A percentile compares a stretch with the other conserved stretches of the same genome.
Evolutionary conservation across 2,113 vertebrate genomes (phyloP).

Genomic region (Hypocryptadius cinnamomeus): DNA sequence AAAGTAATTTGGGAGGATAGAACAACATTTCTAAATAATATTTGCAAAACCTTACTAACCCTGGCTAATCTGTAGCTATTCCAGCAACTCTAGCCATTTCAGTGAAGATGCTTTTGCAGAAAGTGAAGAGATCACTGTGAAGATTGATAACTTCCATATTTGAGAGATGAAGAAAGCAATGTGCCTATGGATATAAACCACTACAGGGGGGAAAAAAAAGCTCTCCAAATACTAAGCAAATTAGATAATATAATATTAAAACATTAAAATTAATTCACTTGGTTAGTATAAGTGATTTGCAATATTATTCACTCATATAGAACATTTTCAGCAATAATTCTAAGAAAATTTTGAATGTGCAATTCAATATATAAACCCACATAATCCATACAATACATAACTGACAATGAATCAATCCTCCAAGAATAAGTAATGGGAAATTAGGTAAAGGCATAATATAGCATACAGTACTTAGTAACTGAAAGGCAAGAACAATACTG

Average conservation of each 20-base stretch:
- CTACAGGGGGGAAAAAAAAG: not conserved
- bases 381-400: not conserved
- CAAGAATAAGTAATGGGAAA: not conserved
- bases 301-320: not conserved
- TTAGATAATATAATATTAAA: not conserved
- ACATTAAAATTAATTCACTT: not conserved
- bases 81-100: not conserved
- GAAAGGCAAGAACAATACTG: not conserved
- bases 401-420: not conserved
- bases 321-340: not conserved
- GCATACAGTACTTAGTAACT: not conserved
- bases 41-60: not conserved
- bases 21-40: not conserved
- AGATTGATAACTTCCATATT: not conserved
- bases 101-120: not conserved
- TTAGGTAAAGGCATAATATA: not conserved
- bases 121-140: not conserved
- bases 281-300: not conserved
- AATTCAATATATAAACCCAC: not conserved
- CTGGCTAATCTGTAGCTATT: not conserved
- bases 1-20: not conserved
- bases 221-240: not conserved
- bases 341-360: not conserved
- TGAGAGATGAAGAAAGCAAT: not conserved
- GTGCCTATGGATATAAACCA: not conserved